Percentiles rank a stretch among this genome's conserved stretches.
Evolutionary conservation across 2,888 invertebrate species (phyloP).

Genomic region (Tanaodytes sp.): DNA sequence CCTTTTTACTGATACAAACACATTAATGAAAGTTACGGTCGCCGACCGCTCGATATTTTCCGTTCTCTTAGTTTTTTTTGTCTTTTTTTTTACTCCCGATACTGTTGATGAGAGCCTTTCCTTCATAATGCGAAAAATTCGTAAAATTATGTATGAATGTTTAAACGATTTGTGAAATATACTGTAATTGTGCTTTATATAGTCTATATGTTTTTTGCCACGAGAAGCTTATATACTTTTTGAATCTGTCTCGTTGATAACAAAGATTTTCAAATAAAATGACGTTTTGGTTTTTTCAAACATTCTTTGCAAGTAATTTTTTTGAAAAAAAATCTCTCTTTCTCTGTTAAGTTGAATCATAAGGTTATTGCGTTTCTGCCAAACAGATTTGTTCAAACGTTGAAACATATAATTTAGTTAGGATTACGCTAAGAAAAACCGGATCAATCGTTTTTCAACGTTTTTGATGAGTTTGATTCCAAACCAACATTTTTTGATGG

Average conservation of each 20-base stretch:
- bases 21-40: slow-evolving; percentile 32
- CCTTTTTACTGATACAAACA: slow-evolving; percentile 30
- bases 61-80: slow-evolving; percentile 14
- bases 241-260: slow-evolving; percentile 44
- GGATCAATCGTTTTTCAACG: too few species aligned
- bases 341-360: not conserved
- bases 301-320: slow-evolving; percentile 30
- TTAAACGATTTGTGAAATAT: slow-evolving; percentile 74
- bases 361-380: too few species aligned
- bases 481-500: too few species aligned
- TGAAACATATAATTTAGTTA: too few species aligned
- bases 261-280: slow-evolving; percentile 41
- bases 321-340: too few species aligned
- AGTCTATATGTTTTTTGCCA: slow-evolving; percentile 58
- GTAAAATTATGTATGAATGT: slow-evolving; percentile 73
- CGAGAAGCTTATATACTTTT: slow-evolving; percentile 50
- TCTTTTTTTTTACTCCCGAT: slow-evolving; percentile 41
- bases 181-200: slow-evolving; percentile 74
- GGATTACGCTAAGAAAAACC: too few species aligned
- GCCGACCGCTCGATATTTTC: slow-evolving; percentile 22
- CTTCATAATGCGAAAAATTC: slow-evolving; percentile 65
- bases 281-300: slow-evolving; percentile 40
- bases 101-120: slow-evolving; percentile 64
- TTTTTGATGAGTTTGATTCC: too few species aligned
- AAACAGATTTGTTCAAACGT: too few species aligned